phyloP scores from a whole-genome alignment of 2,888 invertebrate species.

The Apodemia duryi region DNA sequence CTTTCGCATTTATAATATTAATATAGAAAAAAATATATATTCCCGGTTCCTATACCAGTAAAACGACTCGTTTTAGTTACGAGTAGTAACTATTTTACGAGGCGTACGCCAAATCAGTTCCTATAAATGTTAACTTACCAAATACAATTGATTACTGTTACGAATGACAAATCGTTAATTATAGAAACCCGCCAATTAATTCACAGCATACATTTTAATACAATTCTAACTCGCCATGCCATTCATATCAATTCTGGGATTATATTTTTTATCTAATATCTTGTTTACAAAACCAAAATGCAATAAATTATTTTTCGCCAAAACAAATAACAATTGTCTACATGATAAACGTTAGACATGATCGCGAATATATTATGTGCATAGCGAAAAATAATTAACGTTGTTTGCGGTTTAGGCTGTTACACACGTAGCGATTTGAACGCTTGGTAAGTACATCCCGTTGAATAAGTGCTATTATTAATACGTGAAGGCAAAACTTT shows the following conservation, averaged over 20 bases:
- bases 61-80: too few species aligned
- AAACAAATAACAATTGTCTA: constrained; percentile 16
- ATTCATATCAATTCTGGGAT: background rate
- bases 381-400: constrained; percentile 20
- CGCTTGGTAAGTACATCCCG: background rate
- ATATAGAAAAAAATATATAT: too few species aligned
- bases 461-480: background rate
- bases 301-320: background rate
- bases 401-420: constrained; percentile 12
- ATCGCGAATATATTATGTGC: constrained; percentile 32
- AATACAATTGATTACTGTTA: too few species aligned
- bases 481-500: too few species aligned
- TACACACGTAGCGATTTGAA: constrained; percentile 1
- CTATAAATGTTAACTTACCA: too few species aligned
- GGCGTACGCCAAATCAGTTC: too few species aligned
- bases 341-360: constrained; percentile 28
- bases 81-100: too few species aligned
- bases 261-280: constrained; percentile 1
- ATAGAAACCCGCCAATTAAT: too few species aligned
- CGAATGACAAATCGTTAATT: too few species aligned
- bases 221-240: background rate
- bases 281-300: background rate
- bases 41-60: too few species aligned
- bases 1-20: too few species aligned
- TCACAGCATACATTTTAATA: background rate